Evolutionary conservation across 1,140 invertebrate genomes (phyloP).

Genomic region (Macrosteles quadrilineatus): DNA sequence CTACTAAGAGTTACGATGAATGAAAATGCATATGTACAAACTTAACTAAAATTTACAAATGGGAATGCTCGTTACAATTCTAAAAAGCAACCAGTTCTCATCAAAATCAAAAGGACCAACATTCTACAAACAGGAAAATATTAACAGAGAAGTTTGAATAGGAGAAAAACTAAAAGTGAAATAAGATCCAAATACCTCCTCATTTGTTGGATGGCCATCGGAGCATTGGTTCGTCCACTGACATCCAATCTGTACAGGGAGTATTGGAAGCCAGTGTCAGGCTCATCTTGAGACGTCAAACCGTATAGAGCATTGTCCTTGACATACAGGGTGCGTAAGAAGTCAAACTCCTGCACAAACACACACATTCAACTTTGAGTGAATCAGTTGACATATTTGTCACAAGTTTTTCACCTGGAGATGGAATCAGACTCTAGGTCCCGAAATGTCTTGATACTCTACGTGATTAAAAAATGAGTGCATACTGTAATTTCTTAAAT

Average conservation of each 20-base stretch:
- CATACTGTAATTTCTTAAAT: too few relatives aligned
- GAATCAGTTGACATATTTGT: too few relatives aligned
- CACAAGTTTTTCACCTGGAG: too few relatives aligned
- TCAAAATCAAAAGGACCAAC: neutral
- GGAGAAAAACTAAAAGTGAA: too few relatives aligned
- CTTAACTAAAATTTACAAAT: neutral
- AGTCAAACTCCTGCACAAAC: constrained; percentile 61
- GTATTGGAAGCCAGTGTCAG: constrained; percentile 75
- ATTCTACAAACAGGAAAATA: neutral
- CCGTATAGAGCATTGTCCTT: constrained; percentile 59
- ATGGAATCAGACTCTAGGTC: too few relatives aligned
- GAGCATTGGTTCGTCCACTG: constrained; percentile 69
- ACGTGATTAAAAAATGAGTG: too few relatives aligned
- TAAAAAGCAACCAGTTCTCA: neutral
- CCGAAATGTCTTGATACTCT: too few relatives aligned
- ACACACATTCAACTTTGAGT: too few relatives aligned
- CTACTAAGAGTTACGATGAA: too few relatives aligned
- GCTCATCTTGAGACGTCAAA: constrained; percentile 51
- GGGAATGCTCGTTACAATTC: neutral
- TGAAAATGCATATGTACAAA: too few relatives aligned
- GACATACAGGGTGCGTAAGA: constrained; percentile 58
- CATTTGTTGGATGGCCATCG: constrained; percentile 71
- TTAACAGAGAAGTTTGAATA: neutral
- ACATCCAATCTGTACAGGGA: constrained; percentile 76
- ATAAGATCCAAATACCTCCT: constrained; percentile 52